Evolutionary conservation across 2,888 invertebrate genomes (phyloP).

Genomic region (Spialia ferax): DNA sequence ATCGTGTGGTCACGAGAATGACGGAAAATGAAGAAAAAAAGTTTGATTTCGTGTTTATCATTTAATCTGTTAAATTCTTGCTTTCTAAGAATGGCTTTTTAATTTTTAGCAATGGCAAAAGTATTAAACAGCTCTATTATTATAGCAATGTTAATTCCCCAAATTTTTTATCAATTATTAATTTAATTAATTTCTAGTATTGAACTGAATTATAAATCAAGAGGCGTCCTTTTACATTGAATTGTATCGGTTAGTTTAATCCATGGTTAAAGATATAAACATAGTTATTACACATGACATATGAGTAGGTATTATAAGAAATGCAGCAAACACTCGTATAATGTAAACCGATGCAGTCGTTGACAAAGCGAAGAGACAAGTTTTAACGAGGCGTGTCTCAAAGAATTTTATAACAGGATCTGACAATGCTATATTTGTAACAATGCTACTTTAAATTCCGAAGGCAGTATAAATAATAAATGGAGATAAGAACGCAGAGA

Average conservation of each 20-base stretch:
- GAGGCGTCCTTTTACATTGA: background rate
- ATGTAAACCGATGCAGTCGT: slow-evolving; percentile 5
- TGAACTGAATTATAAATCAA: background rate
- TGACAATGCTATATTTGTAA: slow-evolving; percentile 36
- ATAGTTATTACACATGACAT: too few relatives aligned
- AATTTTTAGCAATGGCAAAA: too few relatives aligned
- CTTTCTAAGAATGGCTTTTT: too few relatives aligned
- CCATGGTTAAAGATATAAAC: too few relatives aligned
- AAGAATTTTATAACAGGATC: slow-evolving; percentile 37
- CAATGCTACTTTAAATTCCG: slow-evolving; percentile 43
- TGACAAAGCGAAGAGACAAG: slow-evolving; percentile 14
- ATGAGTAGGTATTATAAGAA: background rate
- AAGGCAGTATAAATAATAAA: slow-evolving; percentile 43
- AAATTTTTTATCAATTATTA: too few relatives aligned
- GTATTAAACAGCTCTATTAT: too few relatives aligned
- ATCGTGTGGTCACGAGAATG: too few relatives aligned
- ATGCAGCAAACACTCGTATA: background rate
- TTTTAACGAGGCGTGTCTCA: slow-evolving; percentile 18
- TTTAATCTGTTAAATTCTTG: too few relatives aligned
- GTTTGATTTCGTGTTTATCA: too few relatives aligned
- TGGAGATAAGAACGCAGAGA: slow-evolving; percentile 48
- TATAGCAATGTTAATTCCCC: too few relatives aligned
- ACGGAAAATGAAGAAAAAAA: too few relatives aligned
- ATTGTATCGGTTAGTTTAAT: background rate
- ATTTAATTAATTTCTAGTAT: too few relatives aligned